These are phyloP conservation scores for Orchestia grillus DNA, from an alignment of 1,140 invertebrate genomes.

Conservation along the genomic window DNA sequence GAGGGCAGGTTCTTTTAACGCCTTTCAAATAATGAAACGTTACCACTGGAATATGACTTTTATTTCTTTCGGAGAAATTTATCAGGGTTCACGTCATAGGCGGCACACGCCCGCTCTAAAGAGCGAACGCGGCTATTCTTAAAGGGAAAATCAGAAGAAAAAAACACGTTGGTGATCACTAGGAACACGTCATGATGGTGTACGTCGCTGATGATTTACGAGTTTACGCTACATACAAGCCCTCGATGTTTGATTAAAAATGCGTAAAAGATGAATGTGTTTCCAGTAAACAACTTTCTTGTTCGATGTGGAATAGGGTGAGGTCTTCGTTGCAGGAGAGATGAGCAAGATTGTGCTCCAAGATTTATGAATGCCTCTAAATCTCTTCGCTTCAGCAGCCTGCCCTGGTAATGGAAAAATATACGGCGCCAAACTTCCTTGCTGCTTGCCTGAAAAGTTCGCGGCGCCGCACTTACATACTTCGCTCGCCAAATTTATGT, in stretches of 20 bases:
- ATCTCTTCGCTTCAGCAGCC: not conserved
- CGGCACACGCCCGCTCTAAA: no score
- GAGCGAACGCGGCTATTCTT: no score
- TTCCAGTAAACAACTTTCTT: not conserved
- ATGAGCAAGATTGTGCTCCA: not conserved
- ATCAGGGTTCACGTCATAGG: no score
- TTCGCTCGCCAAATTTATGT: not conserved
- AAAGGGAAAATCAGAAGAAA: no score
- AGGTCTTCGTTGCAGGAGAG: not conserved
- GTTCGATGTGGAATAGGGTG: not conserved
- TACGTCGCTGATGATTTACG: not conserved
- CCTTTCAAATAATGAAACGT: no score
- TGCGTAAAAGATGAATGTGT: not conserved
- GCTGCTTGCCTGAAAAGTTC: not conserved
- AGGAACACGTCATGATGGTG: no score
- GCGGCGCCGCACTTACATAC: not conserved
- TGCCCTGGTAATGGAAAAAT: not conserved
- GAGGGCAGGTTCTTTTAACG: no score
- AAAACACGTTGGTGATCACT: no score
- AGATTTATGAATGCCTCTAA: slow-evolving; percentile 1
- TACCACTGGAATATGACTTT: no score
- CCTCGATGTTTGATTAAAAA: not conserved
- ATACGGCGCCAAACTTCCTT: not conserved
- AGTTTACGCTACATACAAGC: not conserved
- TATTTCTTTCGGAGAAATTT: no score